Conservation (phyloP, 2,888 invertebrate genomes). For the Terebella lapidaria region DNA sequence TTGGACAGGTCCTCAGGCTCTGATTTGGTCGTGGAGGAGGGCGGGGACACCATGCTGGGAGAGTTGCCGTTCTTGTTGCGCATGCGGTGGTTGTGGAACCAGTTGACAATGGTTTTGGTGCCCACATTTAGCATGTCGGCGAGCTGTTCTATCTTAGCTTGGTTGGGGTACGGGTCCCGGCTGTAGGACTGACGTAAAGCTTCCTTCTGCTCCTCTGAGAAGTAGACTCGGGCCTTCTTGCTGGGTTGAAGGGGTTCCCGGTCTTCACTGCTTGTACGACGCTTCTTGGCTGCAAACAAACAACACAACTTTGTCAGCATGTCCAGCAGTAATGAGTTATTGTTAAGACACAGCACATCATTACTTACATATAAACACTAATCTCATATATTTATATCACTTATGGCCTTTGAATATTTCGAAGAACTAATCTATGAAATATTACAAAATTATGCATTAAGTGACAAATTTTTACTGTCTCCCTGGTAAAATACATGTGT, state of each 20-base stretch:
- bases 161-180: constrained; percentile 94
- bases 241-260: constrained; percentile 3
- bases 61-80: constrained; percentile 66
- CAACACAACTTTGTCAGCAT: no score
- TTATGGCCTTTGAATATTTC: no score
- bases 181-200: constrained; percentile 89
- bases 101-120: constrained; percentile 94
- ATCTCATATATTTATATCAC: no score
- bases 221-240: constrained; percentile 77
- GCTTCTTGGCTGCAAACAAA: constrained; percentile 21
- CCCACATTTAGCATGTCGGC: constrained; percentile 84
- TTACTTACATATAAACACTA: no score
- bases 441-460: no score
- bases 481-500: no score
- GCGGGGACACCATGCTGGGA: constrained; percentile 27
- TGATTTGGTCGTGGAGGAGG: constrained; percentile 10
- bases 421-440: no score
- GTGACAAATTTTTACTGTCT: no score
- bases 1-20: constrained; percentile 18
- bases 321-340: no score
- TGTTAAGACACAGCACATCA: no score
- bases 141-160: constrained; percentile 90
- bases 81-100: constrained; percentile 99
- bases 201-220: constrained; percentile 98
- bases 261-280: constrained; percentile 17